These are phyloP conservation scores for Danaus chrysippus DNA, from an alignment of 2,888 invertebrate genomes.

Conservation along the genomic window DNA sequence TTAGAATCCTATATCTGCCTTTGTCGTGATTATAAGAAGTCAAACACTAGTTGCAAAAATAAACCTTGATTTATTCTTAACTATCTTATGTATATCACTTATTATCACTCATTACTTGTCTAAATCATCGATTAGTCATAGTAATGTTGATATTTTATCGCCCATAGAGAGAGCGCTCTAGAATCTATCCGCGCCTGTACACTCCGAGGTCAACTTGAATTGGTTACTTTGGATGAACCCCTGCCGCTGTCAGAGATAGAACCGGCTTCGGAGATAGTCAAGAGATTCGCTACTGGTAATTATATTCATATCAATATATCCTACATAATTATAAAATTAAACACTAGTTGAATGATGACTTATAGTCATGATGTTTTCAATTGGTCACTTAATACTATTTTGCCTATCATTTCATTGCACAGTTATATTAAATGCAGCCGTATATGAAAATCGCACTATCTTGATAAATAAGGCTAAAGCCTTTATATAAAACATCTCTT, in stretches of 20 bases:
- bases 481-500: too few relatives aligned
- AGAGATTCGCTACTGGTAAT: slow-evolving; percentile 91
- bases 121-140: background rate
- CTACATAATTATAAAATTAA: too few relatives aligned
- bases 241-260: slow-evolving; percentile 94
- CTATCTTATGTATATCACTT: too few relatives aligned
- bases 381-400: too few relatives aligned
- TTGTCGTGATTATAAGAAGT: too few relatives aligned
- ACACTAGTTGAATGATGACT: too few relatives aligned
- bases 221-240: slow-evolving; percentile 87
- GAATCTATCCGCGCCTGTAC: slow-evolving; percentile 92
- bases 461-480: background rate
- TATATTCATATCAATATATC: background rate
- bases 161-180: slow-evolving; percentile 87
- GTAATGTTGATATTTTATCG: background rate
- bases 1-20: too few relatives aligned
- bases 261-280: slow-evolving; percentile 95
- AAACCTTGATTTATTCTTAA: too few relatives aligned
- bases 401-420: too few relatives aligned
- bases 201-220: slow-evolving; percentile 94
- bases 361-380: too few relatives aligned
- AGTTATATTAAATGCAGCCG: too few relatives aligned
- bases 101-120: background rate
- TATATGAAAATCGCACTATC: background rate
- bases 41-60: too few relatives aligned